Evolutionary conservation across 2,113 vertebrate species (phyloP), one percentile per base, ranked within the genome.

Genomic region (Centrocercus urophasianus): DNA sequence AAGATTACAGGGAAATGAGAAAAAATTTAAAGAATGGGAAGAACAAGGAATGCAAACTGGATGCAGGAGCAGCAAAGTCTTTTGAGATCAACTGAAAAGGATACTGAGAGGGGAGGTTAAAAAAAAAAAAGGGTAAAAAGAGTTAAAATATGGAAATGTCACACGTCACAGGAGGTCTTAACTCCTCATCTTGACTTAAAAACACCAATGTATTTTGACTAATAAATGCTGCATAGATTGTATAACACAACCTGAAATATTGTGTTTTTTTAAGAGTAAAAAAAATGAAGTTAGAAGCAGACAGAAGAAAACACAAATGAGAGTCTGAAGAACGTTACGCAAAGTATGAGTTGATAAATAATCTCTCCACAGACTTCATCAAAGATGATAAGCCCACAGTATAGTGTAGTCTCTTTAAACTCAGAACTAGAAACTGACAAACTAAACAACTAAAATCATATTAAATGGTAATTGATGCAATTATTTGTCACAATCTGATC

Each of bases 371-470:
- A 73, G 36, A 79, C 7, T 73, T 79, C 63, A 75, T 13, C 18
- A 64, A 71, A 9, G 22, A 69, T 40, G 45, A 77, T 69, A 19
- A 84, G 16, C 13, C n/a, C n/a, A 12, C 11, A 72, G 78, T 52
- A 66, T 1, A 59, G 6, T 1, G 3, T 8, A 69, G 21, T 73
- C 89, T 67, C 52, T 70, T 30, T 56, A 77, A 77, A 11, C 4
- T 47, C 60, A n/a, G 27, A 92, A 84, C 28, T 27, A 73, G 30
- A 94, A 67, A 95, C 13, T 10, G 27, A 79, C 21, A 76, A 86
- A 93, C 11, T 50, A 61, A 80, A 89, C 40, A 93, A 87, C 38
- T 59, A 74, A 91, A 93, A 89, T 52, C 42, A 30, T 70, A 72
- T 84, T 85, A 73, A 82, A 95, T 67, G 48, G 32, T 63, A 95